These are phyloP conservation scores for Hetaerina titia DNA, from an alignment of 2,888 invertebrate species.

Conservation along the genomic window DNA sequence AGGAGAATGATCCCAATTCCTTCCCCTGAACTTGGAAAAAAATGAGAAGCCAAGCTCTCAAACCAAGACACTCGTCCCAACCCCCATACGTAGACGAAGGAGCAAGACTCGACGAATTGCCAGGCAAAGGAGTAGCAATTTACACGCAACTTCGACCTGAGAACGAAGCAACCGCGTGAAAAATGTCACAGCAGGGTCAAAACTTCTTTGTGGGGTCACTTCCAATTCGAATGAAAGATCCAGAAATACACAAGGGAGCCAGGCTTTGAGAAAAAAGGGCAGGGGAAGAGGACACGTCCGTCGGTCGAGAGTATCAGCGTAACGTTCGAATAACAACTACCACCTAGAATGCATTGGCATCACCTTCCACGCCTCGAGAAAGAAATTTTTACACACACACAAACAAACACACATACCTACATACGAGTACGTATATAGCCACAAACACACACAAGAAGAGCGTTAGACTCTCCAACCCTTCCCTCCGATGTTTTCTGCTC, in stretches of 20 bases:
- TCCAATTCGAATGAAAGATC: not conserved
- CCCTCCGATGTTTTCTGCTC: not conserved
- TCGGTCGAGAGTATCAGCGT: not conserved
- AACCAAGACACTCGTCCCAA: not conserved
- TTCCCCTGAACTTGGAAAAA: not conserved
- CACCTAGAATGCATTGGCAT: not conserved
- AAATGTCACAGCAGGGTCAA: not conserved
- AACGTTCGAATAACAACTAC: not conserved
- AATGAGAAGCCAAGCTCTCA: not conserved
- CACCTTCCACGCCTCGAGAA: not conserved
- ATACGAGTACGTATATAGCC: no score
- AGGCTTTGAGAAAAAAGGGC: not conserved
- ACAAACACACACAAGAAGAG: no score
- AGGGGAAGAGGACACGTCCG: not conserved
- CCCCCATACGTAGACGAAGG: not conserved
- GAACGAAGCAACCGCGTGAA: not conserved
- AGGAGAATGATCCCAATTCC: not conserved
- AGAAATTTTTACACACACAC: not conserved
- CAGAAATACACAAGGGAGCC: not conserved
- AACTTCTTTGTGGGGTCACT: not conserved
- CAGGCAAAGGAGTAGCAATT: not conserved
- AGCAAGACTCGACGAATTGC: not conserved
- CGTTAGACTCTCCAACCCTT: not conserved
- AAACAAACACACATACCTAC: no score
- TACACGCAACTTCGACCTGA: not conserved